Percentiles rank a stretch among this genome's conserved stretches.
Evolutionary conservation across 2,797 vertebrate species (phyloP).

Genomic region (Sylvilagus floridanus): DNA sequence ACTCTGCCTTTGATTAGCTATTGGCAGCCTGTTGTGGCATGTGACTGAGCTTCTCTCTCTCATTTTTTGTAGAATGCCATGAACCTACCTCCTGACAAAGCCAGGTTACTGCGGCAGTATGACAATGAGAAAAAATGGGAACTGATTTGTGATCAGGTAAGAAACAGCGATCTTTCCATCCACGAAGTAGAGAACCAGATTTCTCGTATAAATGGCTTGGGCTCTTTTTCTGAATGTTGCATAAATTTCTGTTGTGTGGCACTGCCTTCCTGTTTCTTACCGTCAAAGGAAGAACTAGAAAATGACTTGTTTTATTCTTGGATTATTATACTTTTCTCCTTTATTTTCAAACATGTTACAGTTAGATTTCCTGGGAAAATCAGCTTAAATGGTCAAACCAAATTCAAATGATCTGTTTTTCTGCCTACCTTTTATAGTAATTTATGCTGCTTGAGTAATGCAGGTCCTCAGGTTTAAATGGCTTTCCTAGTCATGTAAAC

Average conservation of each 20-base stretch:
- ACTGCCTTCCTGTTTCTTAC: slow-evolving; percentile 23
- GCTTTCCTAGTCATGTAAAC: neutral
- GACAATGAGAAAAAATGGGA: slow-evolving; percentile 99
- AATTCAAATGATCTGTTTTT: neutral
- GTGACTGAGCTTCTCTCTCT: slow-evolving; percentile 61
- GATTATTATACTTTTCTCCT: slow-evolving; percentile 24
- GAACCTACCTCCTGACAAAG: slow-evolving; percentile 98
- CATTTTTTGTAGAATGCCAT: slow-evolving; percentile 95
- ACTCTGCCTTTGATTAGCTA: neutral
- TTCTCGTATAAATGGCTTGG: neutral
- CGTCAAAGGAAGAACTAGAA: slow-evolving; percentile 31
- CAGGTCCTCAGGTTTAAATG: neutral
- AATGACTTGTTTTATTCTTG: neutral
- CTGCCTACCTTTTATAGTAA: neutral
- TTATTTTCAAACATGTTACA: slow-evolving; percentile 26
- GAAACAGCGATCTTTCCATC: neutral
- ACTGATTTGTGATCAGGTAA: slow-evolving; percentile 98
- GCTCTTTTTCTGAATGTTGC: neutral
- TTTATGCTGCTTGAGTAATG: neutral
- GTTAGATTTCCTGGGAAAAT: neutral
- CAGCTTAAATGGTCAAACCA: neutral
- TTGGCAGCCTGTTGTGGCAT: neutral
- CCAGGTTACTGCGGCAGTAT: slow-evolving; percentile 96
- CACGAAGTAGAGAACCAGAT: neutral
- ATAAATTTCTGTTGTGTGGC: neutral